Evolutionary conservation across 2,888 invertebrate genomes (phyloP).

Genomic region (Megamerina dolium): DNA sequence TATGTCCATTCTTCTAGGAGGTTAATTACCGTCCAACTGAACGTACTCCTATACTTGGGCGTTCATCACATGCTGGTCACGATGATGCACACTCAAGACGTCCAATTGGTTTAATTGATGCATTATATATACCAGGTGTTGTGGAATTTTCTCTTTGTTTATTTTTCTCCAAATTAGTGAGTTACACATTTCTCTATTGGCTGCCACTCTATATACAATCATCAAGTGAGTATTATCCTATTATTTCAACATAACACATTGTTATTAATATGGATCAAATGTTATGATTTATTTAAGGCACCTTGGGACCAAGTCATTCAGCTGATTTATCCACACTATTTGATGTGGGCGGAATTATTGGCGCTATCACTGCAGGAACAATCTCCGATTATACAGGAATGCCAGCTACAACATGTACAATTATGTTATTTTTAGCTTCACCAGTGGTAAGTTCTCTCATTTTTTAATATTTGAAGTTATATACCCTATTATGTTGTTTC

Average conservation of each 20-base stretch:
- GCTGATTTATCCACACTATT: constrained; percentile 76
- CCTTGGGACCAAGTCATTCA: constrained; percentile 60
- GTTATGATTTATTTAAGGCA: constrained; percentile 52
- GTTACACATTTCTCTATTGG: constrained; percentile 97
- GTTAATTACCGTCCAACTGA: constrained; percentile 45
- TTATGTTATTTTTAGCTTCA: constrained; percentile 72
- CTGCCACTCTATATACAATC: constrained; percentile 82
- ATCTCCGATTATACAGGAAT: constrained; percentile 77
- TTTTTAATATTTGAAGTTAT: neutral
- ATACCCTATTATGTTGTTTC: constrained; percentile 32
- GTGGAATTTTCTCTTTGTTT: constrained; percentile 86
- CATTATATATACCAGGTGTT: constrained; percentile 85
- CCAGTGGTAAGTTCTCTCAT: constrained; percentile 61
- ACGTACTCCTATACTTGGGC: constrained; percentile 43
- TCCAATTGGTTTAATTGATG: constrained; percentile 49
- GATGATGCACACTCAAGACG: constrained; percentile 20
- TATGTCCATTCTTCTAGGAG: constrained; percentile 32
- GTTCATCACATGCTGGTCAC: too few relatives aligned
- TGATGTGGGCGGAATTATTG: constrained; percentile 85
- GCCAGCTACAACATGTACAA: constrained; percentile 80
- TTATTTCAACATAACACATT: too few relatives aligned
- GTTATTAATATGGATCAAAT: neutral
- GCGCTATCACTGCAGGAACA: constrained; percentile 82
- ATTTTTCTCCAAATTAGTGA: constrained; percentile 94
- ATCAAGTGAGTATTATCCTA: constrained; percentile 81